Evolutionary conservation across 2,888 invertebrate species (phyloP), one percentile per base, ranked within the genome.

Genomic region (Habroteleia sp.): DNA sequence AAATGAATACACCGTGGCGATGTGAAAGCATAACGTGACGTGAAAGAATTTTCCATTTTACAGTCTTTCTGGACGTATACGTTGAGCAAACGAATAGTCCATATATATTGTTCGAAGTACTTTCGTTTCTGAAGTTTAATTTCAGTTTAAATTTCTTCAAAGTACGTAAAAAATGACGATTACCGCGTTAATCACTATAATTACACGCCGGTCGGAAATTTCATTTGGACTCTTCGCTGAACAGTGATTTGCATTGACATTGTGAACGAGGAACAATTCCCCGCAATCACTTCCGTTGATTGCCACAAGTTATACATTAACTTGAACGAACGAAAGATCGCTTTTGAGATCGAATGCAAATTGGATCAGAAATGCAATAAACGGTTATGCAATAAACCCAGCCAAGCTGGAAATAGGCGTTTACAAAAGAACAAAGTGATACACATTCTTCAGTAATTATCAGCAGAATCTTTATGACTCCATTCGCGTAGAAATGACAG

Each of bases 11-110:
- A 79, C 54, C 81, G 74, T 76, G 78, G 76, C 77, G 79, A 79
- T 77, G 80, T 77, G 83, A 84, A 84, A 84, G 84, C 80, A 83
- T 81, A 69, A 69, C 77, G 76, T 71, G 80, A 77, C 79, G 74
- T 69, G 77, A 77, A 79, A 74, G 77, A 77, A 80, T 82, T 81
- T 80, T 76, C 77, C 77, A 80, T 82, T 83, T 83, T 78, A 77
- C 56, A 46, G 68, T 20, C 52, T 46, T 31, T 20, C 23, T 27
- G 10, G 16, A 17, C 13, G 23, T 27, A 25, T 7, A 33, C 11
- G 17, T 4, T 16, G n/a, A 11, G 5, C 14, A 27, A 4, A n/a
- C 37, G 27, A 1, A 25, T 20, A 20, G 20, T n/a, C n/a, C n/a
- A n/a, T n/a, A 8, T 31, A 14, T 23, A 50, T 56, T 56, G 33